Evolutionary conservation across 2,888 invertebrate species (phyloP).

Genomic region (Amblyteles armatorius): DNA sequence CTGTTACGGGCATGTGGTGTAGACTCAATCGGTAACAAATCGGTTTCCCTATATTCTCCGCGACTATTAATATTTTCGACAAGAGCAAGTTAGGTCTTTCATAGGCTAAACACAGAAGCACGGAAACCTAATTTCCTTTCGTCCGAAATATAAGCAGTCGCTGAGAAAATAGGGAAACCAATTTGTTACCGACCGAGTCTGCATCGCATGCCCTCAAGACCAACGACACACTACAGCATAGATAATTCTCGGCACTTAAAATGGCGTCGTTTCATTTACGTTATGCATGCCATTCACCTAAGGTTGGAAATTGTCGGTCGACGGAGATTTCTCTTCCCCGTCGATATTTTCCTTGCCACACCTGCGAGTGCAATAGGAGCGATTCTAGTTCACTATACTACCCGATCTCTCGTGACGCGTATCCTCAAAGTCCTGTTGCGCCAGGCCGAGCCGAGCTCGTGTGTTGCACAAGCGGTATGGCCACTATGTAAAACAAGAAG

Average conservation of each 20-base stretch:
- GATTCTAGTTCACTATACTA: slow-evolving; percentile 22
- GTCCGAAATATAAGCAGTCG: too few species aligned
- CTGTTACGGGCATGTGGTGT: background rate
- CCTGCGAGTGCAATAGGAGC: slow-evolving; percentile 48
- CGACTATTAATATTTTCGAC: too few species aligned
- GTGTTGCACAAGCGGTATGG: slow-evolving; percentile 56
- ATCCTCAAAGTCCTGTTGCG: slow-evolving; percentile 60
- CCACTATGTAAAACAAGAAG: slow-evolving; percentile 81
- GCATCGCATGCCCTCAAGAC: too few species aligned
- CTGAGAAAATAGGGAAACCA: too few species aligned
- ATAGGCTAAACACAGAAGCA: too few species aligned
- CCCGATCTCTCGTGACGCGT: slow-evolving; percentile 45
- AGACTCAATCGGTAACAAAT: too few species aligned
- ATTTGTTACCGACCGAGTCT: too few species aligned
- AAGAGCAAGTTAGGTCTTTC: too few species aligned
- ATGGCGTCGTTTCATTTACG: background rate
- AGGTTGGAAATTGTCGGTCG: background rate
- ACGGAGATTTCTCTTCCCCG: background rate
- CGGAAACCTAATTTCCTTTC: too few species aligned
- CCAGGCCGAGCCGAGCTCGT: slow-evolving; percentile 46
- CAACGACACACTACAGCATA: too few species aligned
- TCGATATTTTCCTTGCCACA: slow-evolving; percentile 18
- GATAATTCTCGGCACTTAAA: background rate
- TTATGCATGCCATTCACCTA: background rate
- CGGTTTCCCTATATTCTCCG: too few species aligned